Percentiles rank a stretch among this genome's conserved stretches.
phyloP scores from a whole-genome alignment of 2,888 invertebrate genomes.

The Danaus chrysippus region DNA sequence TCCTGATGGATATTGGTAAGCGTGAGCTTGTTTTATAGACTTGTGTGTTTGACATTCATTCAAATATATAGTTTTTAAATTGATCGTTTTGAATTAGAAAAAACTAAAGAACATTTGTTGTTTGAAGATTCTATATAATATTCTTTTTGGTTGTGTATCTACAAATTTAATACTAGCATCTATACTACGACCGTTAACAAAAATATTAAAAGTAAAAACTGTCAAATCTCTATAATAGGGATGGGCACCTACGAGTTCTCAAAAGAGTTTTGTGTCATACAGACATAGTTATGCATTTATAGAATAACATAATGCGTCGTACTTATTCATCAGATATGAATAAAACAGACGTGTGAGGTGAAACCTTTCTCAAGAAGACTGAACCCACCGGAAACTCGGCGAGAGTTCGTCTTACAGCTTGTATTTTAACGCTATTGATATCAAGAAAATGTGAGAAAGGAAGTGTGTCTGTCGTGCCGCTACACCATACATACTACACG shows the following conservation, averaged over 20 bases:
- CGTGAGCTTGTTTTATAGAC: slow-evolving; percentile 32
- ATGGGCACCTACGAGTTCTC: slow-evolving; percentile 34
- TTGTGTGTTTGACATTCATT: slow-evolving; percentile 7
- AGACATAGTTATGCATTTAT: background rate
- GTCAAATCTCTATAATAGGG: slow-evolving; percentile 48
- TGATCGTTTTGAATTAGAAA: slow-evolving; percentile 7
- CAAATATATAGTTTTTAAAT: slow-evolving; percentile 2
- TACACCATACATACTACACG: slow-evolving; percentile 60
- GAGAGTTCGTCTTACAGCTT: slow-evolving; percentile 62
- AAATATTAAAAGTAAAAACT: slow-evolving; percentile 29
- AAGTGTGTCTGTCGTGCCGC: slow-evolving; percentile 69
- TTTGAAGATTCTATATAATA: background rate
- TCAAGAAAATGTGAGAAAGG: slow-evolving; percentile 77
- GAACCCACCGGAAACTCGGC: slow-evolving; percentile 57
- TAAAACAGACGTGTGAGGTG: slow-evolving; percentile 40
- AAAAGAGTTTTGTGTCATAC: background rate
- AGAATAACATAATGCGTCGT: slow-evolving; percentile 24
- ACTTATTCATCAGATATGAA: slow-evolving; percentile 35
- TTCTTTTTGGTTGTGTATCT: slow-evolving; percentile 14
- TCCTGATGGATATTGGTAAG: slow-evolving; percentile 48
- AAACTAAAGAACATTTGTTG: background rate
- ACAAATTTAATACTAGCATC: slow-evolving; percentile 11
- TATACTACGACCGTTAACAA: slow-evolving; percentile 13
- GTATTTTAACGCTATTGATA: slow-evolving; percentile 69
- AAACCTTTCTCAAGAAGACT: slow-evolving; percentile 52